Conservation (phyloP, 2,113 vertebrate genomes). For the Serinus canaria region DNA sequence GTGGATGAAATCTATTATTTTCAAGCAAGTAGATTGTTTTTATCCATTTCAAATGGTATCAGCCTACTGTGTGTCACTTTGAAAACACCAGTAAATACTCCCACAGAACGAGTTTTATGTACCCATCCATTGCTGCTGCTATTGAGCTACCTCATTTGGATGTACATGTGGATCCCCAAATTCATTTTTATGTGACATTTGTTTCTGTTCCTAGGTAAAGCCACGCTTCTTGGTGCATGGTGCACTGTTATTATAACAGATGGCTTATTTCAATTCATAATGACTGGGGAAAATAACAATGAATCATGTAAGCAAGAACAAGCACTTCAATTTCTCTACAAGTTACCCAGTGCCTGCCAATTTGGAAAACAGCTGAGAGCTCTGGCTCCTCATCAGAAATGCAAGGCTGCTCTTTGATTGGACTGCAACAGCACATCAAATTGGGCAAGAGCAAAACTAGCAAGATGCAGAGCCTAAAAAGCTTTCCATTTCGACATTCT, state of each 20-base stretch:
- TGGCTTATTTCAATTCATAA: constrained; percentile 50
- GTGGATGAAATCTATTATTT: background rate
- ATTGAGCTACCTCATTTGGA: background rate
- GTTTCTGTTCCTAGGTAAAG: constrained; percentile 3
- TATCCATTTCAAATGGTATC: background rate
- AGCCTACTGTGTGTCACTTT: background rate
- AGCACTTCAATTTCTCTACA: constrained; percentile 17
- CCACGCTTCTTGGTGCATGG: background rate
- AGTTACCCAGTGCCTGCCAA: constrained; percentile 15
- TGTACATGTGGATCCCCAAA: background rate
- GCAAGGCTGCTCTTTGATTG: background rate
- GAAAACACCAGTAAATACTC: constrained; percentile 14
- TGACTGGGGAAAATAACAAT: constrained; percentile 26
- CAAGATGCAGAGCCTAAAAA: background rate
- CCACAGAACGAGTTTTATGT: background rate
- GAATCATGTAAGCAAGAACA: constrained; percentile 38
- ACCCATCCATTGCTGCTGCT: background rate
- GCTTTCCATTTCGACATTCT: background rate
- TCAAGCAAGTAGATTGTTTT: background rate
- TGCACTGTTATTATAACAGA: constrained; percentile 6
- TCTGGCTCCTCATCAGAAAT: background rate
- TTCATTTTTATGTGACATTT: constrained; percentile 20
- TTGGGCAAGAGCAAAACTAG: background rate
- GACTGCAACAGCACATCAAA: background rate
- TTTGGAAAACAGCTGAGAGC: background rate